Percentiles rank a stretch among this genome's conserved stretches.
These are phyloP conservation scores for Cladopsammia gracilis DNA, from an alignment of 64 coral and sea anemone species.

Conservation along the genomic window DNA sequence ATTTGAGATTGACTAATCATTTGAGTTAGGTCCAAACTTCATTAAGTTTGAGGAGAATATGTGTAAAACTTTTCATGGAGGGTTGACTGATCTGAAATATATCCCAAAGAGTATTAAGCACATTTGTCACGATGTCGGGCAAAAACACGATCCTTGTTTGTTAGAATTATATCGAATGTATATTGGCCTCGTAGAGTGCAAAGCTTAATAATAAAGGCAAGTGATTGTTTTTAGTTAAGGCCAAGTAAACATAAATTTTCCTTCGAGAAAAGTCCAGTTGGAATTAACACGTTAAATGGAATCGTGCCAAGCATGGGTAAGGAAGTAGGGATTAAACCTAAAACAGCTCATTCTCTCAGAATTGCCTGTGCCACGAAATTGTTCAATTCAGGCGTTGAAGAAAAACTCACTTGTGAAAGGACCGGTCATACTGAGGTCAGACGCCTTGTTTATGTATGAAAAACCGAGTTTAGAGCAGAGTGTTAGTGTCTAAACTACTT, in stretches of 20 bases:
- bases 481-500: background rate
- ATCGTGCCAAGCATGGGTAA: constrained; percentile 55
- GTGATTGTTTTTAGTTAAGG: constrained; percentile 49
- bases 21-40: constrained; percentile 49
- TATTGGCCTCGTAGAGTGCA: constrained; percentile 41
- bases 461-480: constrained; percentile 45
- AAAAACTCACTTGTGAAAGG: constrained; percentile 45
- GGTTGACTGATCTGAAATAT: constrained; percentile 52
- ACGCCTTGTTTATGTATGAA: constrained; percentile 39
- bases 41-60: constrained; percentile 67
- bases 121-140: constrained; percentile 41
- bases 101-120: constrained; percentile 29
- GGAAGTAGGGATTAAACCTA: constrained; percentile 13
- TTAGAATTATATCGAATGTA: constrained; percentile 59
- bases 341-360: constrained; percentile 46
- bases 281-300: constrained; percentile 66
- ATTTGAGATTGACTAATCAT: constrained; percentile 22
- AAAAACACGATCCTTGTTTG: constrained; percentile 48
- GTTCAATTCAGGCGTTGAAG: constrained; percentile 23
- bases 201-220: too few species aligned
- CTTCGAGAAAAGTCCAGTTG: constrained; percentile 58
- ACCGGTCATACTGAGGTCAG: constrained; percentile 45
- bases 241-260: constrained; percentile 34
- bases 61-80: constrained; percentile 69
- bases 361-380: constrained; percentile 37